A percentile compares a stretch with the other conserved stretches of the same genome.
phyloP scores from a whole-genome alignment of 1,140 invertebrate genomes.

The Scaptodrosophila lebanonensis region DNA sequence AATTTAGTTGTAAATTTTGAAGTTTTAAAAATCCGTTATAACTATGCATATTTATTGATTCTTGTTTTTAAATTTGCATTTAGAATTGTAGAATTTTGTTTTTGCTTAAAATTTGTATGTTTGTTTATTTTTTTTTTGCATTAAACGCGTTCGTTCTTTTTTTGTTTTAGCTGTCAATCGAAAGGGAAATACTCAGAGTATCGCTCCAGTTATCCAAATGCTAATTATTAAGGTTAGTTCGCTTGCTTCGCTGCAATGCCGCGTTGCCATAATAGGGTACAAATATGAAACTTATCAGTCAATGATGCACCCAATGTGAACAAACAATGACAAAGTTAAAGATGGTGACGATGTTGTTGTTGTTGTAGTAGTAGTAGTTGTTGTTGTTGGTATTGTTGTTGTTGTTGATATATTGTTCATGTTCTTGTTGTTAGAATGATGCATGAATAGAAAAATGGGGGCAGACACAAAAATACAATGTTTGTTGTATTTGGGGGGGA shows the following conservation, averaged over 20 bases:
- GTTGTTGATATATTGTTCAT: too few relatives aligned
- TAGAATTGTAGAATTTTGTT: constrained; percentile 11
- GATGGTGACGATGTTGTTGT: too few relatives aligned
- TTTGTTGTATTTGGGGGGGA: too few relatives aligned
- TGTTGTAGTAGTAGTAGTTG: too few relatives aligned
- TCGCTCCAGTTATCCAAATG: constrained; percentile 18
- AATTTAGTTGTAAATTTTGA: neutral
- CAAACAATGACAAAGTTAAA: constrained; percentile 57
- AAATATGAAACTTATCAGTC: constrained; percentile 39
- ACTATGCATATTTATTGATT: constrained; percentile 6
- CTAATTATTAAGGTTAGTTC: constrained; percentile 44
- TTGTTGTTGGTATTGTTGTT: too few relatives aligned
- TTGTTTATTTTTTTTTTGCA: constrained; percentile 3
- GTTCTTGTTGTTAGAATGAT: too few relatives aligned
- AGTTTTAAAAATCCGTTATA: constrained; percentile 1
- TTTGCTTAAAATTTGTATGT: constrained; percentile 1
- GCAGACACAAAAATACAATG: too few relatives aligned
- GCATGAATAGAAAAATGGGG: too few relatives aligned
- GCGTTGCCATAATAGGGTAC: constrained; percentile 38
- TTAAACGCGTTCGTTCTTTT: constrained; percentile 1
- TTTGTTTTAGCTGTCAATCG: constrained; percentile 14
- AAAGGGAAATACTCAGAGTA: neutral
- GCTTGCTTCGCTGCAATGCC: constrained; percentile 48
- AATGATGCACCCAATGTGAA: constrained; percentile 10
- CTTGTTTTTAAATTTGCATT: constrained; percentile 2